Base-by-base conservation (phyloP, 2,797 vertebrate species). In the Gymnopithys bicolor region DNA sequence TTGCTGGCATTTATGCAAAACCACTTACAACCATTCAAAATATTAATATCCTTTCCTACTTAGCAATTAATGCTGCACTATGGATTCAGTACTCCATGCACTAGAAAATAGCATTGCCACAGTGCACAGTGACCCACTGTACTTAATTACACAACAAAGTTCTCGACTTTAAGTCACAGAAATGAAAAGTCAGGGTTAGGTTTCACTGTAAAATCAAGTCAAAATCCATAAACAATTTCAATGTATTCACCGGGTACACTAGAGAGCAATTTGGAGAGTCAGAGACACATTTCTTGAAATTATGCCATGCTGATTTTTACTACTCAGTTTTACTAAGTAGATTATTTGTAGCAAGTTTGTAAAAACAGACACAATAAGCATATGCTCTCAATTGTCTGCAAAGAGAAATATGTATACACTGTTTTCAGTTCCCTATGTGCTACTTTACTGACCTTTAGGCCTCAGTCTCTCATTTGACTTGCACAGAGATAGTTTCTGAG, bases 1-100 rank as follows among this genome's bases (percentile, higher is more conserved):
- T 87, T 94, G 94, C 80, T 87, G 79, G 78, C 83, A 81, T 97
- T 96, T 96, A 92, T 92, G 94, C 82, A 97, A 97, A 97, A 90
- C 80, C 86, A 89, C 87, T 96, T 91, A 82, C 89, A 93, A 92
- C 79, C 85, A 94, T 95, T 94, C 92, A 90, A 94, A 97, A 95
- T 97, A 97, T 89, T 96, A 96, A 97, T 96, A 94, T 87, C 84
- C 73, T 88, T 92, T 95, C 79, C 80, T 87, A 94, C 60, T 75
- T 87, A 87, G 88, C 90, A 95, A 96, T 96, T 97, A 97, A 96
- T 91, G 74, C 69, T 79, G 75, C 33, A 43, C 39, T 82, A 78
- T 68, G 84, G 87, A 91, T 91, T 90, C 90, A 70, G 53, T 77
- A 70, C 48, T 76, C 35, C 33, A 33, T 48, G 51, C 43, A 33